Percentiles rank a stretch among this genome's conserved stretches.
Conservation (phyloP, 1,140 invertebrate species). For the Dreissena rostriformis region DNA sequence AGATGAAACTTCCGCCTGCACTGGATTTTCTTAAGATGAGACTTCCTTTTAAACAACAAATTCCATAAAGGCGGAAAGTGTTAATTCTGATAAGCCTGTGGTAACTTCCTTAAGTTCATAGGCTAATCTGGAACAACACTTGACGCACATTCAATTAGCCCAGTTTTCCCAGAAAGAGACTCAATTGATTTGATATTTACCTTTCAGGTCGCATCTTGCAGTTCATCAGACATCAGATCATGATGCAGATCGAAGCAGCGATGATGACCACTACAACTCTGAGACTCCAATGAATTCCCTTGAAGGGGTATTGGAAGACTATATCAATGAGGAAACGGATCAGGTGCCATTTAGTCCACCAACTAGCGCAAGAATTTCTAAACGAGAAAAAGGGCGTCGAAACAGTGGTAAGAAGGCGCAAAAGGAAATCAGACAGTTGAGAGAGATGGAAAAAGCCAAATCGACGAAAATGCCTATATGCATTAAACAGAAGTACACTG, state of each 20-base stretch:
- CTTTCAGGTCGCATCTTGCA: not conserved
- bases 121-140: not conserved
- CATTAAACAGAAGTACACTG: conserved; percentile 71
- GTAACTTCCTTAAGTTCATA: no score
- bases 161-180: no score
- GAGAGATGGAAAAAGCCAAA: conserved; percentile 19
- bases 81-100: not conserved
- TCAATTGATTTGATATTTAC: conserved; percentile 18
- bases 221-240: conserved; percentile 38
- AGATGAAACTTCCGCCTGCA: no score
- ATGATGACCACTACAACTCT: conserved; percentile 15
- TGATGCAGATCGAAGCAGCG: conserved; percentile 63
- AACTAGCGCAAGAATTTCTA: conserved; percentile 42
- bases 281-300: conserved; percentile 49
- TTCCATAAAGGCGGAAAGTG: not conserved
- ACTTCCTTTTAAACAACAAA: not conserved
- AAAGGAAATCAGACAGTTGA: conserved; percentile 50
- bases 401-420: conserved; percentile 55
- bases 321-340: conserved; percentile 16
- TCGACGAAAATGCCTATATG: conserved; percentile 54
- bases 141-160: not conserved
- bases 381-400: conserved; percentile 62
- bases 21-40: no score
- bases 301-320: conserved; percentile 49
- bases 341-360: conserved; percentile 64